Evolutionary conservation across 1,140 invertebrate genomes (phyloP).

Genomic region (Lycorma delicatula): DNA sequence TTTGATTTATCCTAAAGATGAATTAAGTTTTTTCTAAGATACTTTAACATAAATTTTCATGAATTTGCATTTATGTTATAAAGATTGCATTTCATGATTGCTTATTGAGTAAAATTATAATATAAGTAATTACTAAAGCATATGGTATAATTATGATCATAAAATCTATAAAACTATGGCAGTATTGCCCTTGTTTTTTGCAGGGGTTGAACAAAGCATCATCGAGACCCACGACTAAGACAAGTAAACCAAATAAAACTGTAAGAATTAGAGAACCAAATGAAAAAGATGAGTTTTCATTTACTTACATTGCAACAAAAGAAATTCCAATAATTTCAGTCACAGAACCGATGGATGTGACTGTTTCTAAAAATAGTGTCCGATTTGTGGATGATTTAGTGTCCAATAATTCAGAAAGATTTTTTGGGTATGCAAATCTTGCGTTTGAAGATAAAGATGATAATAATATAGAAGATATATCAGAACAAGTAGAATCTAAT

Average conservation of each 20-base stretch:
- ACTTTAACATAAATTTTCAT: too few relatives aligned
- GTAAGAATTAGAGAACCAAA: slow-evolving; percentile 13
- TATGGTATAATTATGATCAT: too few relatives aligned
- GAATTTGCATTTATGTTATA: too few relatives aligned
- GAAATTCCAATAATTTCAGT: slow-evolving; percentile 22
- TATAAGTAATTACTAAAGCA: too few relatives aligned
- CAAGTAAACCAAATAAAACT: slow-evolving; percentile 14
- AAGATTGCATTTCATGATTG: too few relatives aligned
- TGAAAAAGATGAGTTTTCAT: slow-evolving; percentile 6
- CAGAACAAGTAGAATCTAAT: not conserved
- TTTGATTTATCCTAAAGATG: too few relatives aligned
- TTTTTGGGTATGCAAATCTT: slow-evolving; percentile 39
- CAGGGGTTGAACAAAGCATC: slow-evolving; percentile 17
- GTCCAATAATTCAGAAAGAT: slow-evolving; percentile 8
- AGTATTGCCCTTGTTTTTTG: slow-evolving; percentile 9
- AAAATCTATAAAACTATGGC: too few relatives aligned
- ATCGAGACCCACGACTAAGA: slow-evolving; percentile 11
- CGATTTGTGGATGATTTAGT: too few relatives aligned
- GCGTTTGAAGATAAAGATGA: slow-evolving; percentile 34
- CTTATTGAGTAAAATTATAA: too few relatives aligned
- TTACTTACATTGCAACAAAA: slow-evolving; percentile 7
- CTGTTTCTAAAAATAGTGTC: too few relatives aligned
- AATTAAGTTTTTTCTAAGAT: too few relatives aligned
- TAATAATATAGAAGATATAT: not conserved
- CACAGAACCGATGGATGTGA: too few relatives aligned